Percentiles rank a stretch among this genome's conserved stretches.
These are phyloP conservation scores for Rhabdornis inornatus DNA, from an alignment of 2,113 vertebrate genomes.

Conservation along the genomic window DNA sequence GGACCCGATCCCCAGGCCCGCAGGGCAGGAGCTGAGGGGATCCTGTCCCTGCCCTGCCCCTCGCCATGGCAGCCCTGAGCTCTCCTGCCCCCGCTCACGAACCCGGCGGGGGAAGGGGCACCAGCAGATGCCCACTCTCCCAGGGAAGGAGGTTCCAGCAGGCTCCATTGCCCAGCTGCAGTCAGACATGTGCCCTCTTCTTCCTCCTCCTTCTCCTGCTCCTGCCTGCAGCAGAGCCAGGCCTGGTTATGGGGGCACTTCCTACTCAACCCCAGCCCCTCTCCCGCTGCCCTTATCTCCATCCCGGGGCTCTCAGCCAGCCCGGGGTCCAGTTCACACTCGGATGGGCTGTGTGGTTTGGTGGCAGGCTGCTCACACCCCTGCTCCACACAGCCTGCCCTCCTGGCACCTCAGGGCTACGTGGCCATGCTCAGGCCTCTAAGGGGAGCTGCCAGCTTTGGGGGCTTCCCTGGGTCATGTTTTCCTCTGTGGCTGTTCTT, in stretches of 20 bases:
- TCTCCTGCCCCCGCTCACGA: neutral
- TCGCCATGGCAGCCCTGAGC: neutral
- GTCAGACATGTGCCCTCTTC: neutral
- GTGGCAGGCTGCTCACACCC: neutral
- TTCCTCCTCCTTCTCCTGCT: neutral
- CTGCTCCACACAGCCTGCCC: neutral
- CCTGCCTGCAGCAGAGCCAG: neutral
- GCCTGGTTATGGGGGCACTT: neutral
- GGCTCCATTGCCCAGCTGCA: neutral
- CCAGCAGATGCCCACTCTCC: neutral
- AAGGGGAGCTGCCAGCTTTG: neutral
- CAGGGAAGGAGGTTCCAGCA: neutral
- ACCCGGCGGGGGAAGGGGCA: neutral
- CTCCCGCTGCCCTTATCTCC: neutral
- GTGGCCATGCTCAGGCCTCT: neutral
- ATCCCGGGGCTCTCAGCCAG: neutral
- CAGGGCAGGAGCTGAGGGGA: neutral
- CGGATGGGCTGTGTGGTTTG: neutral
- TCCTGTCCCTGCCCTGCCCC: neutral
- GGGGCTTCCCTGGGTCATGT: neutral
- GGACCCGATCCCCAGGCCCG: neutral
- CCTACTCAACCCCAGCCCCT: neutral
- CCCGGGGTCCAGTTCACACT: neutral
- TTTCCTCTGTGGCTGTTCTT: neutral
- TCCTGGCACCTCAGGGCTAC: neutral